Base-by-base conservation (phyloP, 1,140 invertebrate genomes). In the Lepidurus couesii region DNA sequence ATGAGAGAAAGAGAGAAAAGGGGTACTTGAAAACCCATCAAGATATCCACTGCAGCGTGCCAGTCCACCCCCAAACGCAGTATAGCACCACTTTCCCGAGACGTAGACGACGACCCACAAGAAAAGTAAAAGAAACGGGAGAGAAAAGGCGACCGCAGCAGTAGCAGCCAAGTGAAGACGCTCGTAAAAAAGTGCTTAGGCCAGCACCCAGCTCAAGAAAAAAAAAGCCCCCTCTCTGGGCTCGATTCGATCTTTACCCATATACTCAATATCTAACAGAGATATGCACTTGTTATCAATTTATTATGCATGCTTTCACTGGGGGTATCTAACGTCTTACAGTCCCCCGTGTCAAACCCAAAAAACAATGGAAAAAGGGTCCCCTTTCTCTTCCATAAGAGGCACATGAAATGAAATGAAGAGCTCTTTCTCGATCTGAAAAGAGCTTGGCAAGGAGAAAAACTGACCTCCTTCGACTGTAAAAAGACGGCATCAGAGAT, bases 101-200 rank as follows among this genome's bases (percentile, higher is more conserved):
- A n/a, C 53, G 53, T 3, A 47, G 16, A 65, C 53, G 13, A 16
- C 53, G 9, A 65, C 53, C 4, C 53, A 21, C 16, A 65, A 65
- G 53, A 65, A 65, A 65, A 65, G 6, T 65, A 65, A n/a, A 65
- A n/a, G 53, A 21, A 65, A 34, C 34, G 34, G 34, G 34, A 34
- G 34, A 65, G 21, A 47, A 65, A 65, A 21, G 53, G 13, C 16
- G 53, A 65, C 53, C 53, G 53, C n/a, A 21, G 53, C n/a, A 65
- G 16, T 65, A 21, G 53, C 53, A 65, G 53, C 53, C 53, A 65
- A 65, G 53, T 65, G 53, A 65, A 65, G 53, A 21, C 13, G n/a
- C 53, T 65, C 53, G 53, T 65, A 65, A 65, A 65, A 65, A 65
- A 65, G 53, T 65, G 53, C 53, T 65, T 65, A 65, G 53, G 53